Evolutionary conservation across 2,113 vertebrate genomes (phyloP).

Genomic region (Tragulus kanchil): DNA sequence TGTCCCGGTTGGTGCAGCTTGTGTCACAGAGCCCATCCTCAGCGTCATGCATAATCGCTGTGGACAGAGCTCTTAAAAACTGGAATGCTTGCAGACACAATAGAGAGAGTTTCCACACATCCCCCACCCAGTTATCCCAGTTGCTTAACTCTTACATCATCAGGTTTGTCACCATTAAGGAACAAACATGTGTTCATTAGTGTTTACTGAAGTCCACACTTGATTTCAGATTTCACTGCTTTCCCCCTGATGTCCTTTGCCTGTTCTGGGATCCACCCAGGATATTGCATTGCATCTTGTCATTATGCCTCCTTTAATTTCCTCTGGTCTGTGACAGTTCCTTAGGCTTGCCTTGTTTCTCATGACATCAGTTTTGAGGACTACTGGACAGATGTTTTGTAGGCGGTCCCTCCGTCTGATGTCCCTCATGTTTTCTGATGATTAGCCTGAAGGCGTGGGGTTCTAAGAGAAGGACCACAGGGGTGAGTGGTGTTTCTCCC

Average conservation of each 20-base stretch:
- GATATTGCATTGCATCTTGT: neutral
- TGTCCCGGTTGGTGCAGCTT: neutral
- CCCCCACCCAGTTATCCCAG: neutral
- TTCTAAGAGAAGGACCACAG: neutral
- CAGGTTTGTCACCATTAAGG: neutral
- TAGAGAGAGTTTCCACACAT: neutral
- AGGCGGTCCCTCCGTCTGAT: neutral
- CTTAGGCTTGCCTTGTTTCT: neutral
- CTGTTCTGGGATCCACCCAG: neutral
- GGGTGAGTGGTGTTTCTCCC: neutral
- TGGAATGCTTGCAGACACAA: neutral
- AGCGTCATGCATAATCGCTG: accelerated
- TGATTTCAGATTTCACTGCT: neutral
- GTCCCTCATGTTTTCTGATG: neutral
- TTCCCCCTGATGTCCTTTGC: neutral
- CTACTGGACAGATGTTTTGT: neutral
- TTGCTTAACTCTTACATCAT: neutral
- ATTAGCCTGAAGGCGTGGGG: neutral
- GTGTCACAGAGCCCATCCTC: accelerated
- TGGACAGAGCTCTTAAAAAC: neutral
- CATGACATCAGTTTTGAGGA: neutral
- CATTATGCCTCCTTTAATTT: neutral
- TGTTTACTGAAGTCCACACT: neutral
- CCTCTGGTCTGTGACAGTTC: neutral
- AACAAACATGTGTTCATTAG: neutral